These are phyloP conservation scores for Aporophyla nigra DNA, from an alignment of 2,888 invertebrate species.

Conservation along the genomic window DNA sequence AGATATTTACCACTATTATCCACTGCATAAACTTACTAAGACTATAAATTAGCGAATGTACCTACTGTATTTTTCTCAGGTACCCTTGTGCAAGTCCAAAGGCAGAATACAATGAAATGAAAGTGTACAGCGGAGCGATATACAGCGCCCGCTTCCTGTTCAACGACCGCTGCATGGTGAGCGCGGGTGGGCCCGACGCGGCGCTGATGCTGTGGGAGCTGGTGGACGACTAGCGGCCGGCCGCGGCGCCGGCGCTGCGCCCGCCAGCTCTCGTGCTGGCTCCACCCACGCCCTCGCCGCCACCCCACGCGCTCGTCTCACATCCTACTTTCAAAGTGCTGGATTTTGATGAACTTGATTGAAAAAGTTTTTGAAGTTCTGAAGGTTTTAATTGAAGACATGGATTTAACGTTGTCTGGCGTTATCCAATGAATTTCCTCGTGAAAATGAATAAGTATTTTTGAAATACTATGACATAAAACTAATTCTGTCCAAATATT, in stretches of 20 bases:
- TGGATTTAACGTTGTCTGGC: conserved; percentile 27
- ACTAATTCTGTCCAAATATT: conserved; percentile 24
- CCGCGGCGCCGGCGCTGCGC: conserved; percentile 76
- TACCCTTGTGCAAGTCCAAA: conserved; percentile 96
- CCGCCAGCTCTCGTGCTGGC: conserved; percentile 84
- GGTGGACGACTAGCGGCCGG: conserved; percentile 93
- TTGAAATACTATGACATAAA: conserved; percentile 17
- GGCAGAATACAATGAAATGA: conserved; percentile 96
- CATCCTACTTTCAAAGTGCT: conserved; percentile 83
- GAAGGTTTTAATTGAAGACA: conserved; percentile 36
- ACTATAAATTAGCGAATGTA: background rate
- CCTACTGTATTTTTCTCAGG: conserved; percentile 82
- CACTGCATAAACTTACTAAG: background rate
- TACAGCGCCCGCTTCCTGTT: conserved; percentile 95
- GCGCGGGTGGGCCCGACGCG: conserved; percentile 96
- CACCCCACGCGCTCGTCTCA: conserved; percentile 76
- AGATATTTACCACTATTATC: background rate
- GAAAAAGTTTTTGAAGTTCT: conserved; percentile 66
- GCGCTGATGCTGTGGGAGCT: conserved; percentile 98
- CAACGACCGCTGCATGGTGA: conserved; percentile 96
- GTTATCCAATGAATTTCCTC: conserved; percentile 20
- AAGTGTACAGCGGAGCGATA: conserved; percentile 96
- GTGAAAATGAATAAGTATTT: conserved; percentile 21
- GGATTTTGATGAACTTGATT: conserved; percentile 86
- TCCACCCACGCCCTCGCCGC: conserved; percentile 85